Base-by-base conservation (phyloP, 2,797 vertebrate species). In the Pangasius sanitwongsei region DNA sequence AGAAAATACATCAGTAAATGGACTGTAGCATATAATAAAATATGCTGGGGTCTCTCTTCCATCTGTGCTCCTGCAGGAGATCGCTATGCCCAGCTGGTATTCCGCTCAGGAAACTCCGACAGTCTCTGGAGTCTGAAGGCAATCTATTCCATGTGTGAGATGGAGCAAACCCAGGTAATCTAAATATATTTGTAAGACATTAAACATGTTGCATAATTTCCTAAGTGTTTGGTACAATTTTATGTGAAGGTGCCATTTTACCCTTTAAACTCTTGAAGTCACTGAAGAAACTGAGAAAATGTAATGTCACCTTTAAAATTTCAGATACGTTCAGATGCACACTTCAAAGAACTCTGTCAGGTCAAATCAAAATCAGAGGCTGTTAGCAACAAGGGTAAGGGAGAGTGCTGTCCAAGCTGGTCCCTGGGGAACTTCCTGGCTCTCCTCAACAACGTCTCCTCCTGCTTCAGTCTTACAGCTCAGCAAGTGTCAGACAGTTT, bases 81-180 rank as follows among this genome's bases (percentile, higher is more conserved):
- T 70, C 94, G 6, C 96, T 97, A 98, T 90, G 98, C 98, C 89
- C 98, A 98, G 95, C 95, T 99, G 95, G 98, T 99, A 91, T 99
- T 99, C 94, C 97, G 98, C 95, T 99, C 98, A 85, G 98, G 97
- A 94, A 98, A 97, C 90, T 97, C 97, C 6, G 98, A 97, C 92
- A 99, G 98, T 94, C 97, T 99, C 91, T 99, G 98, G 98, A 99
- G 98, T 93, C 95, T 99, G 91, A 97, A 97, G 88, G 97, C 98
- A 87, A 98, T 99, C 95, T 97, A 98, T 85, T 97, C 98, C 93
- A 99, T 99, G 98, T 99, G 98, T 93, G 97, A 97, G 94, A 98
- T 99, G 93, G 98, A 99, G 93, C 96, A 97, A 93, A 97, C 97
- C 88, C 97, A 97, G 97, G 98, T 99, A 93, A 93, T 96, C 92